Base-by-base conservation (phyloP, 1,140 invertebrate genomes). In the Drosophila willistoni region DNA sequence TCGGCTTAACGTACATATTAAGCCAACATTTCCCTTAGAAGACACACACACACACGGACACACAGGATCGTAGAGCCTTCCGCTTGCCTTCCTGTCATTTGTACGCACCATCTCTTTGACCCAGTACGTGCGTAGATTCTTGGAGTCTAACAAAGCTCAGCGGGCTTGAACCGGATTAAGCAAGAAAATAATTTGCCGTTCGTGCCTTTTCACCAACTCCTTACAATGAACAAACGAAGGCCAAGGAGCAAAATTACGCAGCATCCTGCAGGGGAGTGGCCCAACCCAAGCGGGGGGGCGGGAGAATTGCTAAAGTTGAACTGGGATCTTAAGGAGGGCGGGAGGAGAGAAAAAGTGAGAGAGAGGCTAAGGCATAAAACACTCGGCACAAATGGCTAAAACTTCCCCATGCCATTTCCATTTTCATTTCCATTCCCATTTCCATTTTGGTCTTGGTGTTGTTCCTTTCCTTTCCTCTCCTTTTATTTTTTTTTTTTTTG, bases 131-230 rank as follows among this genome's bases (percentile, higher is more conserved):
- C 70, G 19, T 22, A 39, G 66, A 34, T 66, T 47, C 57, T 41
- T 29, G 64, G 64, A 59, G 39, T 61, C 69, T 84, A 72, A 74
- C 73, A 70, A 72, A 80, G 83, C 77, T 89, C 77, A 70, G 77
- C 77, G 72, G 73, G 78, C 84, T 82, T 80, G 84, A 74, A 84
- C 84, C 84, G 83, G 84, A 87, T 87, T 87, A 89, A 84, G 80
- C 71, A 89, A 75, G 84, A 87, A 87, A 87, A 89, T 87, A 87
- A 87, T 87, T 87, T 87, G 84, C 81, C 66, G 81, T 87, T 89
- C 84, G 84, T 87, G 84, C 83, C 84, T 80, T 87, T 87, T 87
- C 68, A 75, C 55, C 66, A 80, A 77, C 76, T 86, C 55, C 76
- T 61, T 72, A 42, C 64, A 60, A 64, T 56, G 63, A 70, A 39